phyloP scores from a whole-genome alignment of 2,888 invertebrate genomes.

The Agrotis exclamationis region DNA sequence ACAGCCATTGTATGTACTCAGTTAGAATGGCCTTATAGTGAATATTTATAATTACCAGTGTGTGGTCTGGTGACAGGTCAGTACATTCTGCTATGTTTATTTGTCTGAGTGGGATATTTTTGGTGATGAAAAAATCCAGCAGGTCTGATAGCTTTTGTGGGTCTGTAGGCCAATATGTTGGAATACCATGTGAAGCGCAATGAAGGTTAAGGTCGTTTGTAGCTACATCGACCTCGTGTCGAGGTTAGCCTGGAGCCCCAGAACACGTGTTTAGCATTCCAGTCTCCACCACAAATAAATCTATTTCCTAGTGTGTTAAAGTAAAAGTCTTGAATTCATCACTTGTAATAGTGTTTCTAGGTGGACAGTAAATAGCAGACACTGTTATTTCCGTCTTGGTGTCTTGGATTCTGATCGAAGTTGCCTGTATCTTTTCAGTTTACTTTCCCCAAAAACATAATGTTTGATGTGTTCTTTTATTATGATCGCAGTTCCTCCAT shows the following conservation, averaged over 20 bases:
- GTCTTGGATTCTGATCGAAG: neutral
- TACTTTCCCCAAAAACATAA: neutral
- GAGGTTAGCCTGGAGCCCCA: constrained; percentile 3
- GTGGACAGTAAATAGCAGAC: constrained; percentile 1
- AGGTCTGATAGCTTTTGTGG: constrained; percentile 1
- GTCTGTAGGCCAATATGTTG: neutral
- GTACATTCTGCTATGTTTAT: constrained; percentile 5
- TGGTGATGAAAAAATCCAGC: neutral
- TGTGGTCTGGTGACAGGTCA: constrained; percentile 5
- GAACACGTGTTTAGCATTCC: neutral
- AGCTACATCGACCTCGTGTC: neutral
- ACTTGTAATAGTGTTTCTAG: neutral
- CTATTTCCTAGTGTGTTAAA: no score
- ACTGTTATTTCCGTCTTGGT: neutral
- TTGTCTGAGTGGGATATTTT: neutral
- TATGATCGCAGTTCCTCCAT: constrained; percentile 10
- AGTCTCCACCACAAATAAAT: no score
- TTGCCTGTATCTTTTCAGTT: constrained; percentile 13
- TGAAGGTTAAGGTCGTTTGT: neutral
- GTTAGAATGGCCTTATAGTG: neutral
- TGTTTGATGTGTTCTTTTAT: constrained; percentile 7
- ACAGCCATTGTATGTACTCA: neutral
- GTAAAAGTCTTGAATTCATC: neutral
- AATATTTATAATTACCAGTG: neutral
- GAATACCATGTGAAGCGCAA: neutral